Evolutionary conservation across 1,140 invertebrate genomes (phyloP), one percentile per base, ranked within the genome.

Genomic region (Bombus terrestris): DNA sequence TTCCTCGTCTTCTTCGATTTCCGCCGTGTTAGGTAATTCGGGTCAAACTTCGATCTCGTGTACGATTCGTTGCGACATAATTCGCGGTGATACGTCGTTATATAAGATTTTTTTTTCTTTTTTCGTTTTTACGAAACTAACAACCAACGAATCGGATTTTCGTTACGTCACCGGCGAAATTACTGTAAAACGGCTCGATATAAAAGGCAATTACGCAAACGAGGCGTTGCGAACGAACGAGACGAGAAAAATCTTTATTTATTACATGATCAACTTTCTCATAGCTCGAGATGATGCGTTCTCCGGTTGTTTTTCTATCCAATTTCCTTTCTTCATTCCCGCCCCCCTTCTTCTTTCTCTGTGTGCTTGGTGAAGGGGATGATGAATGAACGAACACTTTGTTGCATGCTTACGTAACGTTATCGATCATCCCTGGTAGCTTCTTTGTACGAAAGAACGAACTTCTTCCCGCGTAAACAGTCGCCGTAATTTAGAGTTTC

Each of bases 221-320:
- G 32, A 18, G 3, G 10, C 59, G 28, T n/a, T 28, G 59, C 59
- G 28, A 62, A 62, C 12, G 59, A 62, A 62, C 59, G 59, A 59
- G 3, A 15, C 47, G 68, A 32, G 68, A 62, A 59, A 72, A 81
- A 81, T 81, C 18, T 22, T 81, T 72, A 81, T 81, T 81, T 81
- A 72, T 81, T n/a, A 57, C 68, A 37, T 28, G 68, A 81, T 71
- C 71, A 76, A 76, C 53, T 76, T 76, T 39, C 47, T 25, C 35
- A 2, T 62, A 28, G 59, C 59, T n/a, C 59, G n/a, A 15, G 74
- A 18, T 62, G 35, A 39, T 39, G 53, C 59, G 28, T 62, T 62
- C 59, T 62, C 22, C 25, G 57, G 32, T 39, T 57, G 9, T 71
- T 71, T 71, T 41, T 71, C 28, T 62, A 62, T 62, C 25, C 25